phyloP scores from a whole-genome alignment of 2,113 vertebrate genomes.

The Hyla sarda region DNA sequence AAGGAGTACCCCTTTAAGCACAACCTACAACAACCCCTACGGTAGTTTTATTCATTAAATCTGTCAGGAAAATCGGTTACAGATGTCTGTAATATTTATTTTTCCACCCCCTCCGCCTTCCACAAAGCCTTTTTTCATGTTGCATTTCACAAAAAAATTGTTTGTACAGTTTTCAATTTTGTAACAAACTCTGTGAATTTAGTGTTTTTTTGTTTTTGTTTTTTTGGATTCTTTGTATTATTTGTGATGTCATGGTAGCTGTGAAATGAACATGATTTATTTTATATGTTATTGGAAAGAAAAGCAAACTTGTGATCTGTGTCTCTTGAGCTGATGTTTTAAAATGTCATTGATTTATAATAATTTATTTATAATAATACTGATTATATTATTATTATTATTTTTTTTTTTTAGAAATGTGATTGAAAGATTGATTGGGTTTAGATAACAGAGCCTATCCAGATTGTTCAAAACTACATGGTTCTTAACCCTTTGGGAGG shows the following conservation, averaged over 20 bases:
- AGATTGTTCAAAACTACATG: neutral
- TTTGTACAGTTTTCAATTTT: conserved; percentile 44
- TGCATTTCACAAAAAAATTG: conserved; percentile 18
- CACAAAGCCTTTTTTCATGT: conserved; percentile 24
- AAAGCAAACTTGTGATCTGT: conserved; percentile 3
- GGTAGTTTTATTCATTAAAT: neutral
- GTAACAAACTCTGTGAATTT: conserved; percentile 60
- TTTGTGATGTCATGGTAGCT: conserved; percentile 60
- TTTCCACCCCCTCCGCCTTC: neutral
- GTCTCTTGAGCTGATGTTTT: neutral
- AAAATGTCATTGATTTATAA: neutral
- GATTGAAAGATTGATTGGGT: neutral
- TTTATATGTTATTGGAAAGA: neutral
- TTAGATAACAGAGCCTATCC: neutral
- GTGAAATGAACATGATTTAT: conserved; percentile 39
- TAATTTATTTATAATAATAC: neutral
- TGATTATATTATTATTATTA: neutral
- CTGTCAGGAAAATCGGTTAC: neutral
- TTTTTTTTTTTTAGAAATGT: neutral
- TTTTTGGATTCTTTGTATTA: no score
- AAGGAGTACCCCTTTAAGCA: no score
- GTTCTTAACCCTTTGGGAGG: neutral
- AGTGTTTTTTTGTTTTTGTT: conserved; percentile 48
- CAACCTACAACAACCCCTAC: neutral
- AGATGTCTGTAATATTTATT: neutral